A percentile compares a stretch with the other conserved stretches of the same genome.
These are phyloP conservation scores for Eilema sororculum DNA, from an alignment of 2,888 invertebrate genomes.

Conservation along the genomic window DNA sequence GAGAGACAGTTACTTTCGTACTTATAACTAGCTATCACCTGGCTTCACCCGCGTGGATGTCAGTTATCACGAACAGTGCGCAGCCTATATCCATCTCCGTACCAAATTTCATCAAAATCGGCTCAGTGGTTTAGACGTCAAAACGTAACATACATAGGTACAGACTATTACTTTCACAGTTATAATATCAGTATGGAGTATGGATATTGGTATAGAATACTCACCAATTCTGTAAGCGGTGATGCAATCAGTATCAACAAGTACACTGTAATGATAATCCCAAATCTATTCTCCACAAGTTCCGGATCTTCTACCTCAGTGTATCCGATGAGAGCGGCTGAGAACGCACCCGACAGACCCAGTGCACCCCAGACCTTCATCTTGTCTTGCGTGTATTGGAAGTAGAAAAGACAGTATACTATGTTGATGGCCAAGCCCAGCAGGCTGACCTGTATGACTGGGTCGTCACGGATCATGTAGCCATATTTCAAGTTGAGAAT, in stretches of 20 bases:
- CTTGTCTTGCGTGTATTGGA: constrained; percentile 88
- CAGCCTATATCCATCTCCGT: too few species aligned
- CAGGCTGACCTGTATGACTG: constrained; percentile 93
- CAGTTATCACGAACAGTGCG: too few species aligned
- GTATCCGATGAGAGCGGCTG: constrained; percentile 88
- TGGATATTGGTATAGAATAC: constrained; percentile 61
- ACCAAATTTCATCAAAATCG: too few species aligned
- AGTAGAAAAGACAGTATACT: constrained; percentile 89
- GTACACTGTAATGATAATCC: constrained; percentile 89
- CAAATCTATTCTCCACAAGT: constrained; percentile 90
- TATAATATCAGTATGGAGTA: too few species aligned
- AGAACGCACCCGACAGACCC: constrained; percentile 85
- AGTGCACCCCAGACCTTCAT: constrained; percentile 85
- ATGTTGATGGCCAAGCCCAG: constrained; percentile 91
- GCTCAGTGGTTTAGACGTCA: too few species aligned
- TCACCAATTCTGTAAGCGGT: constrained; percentile 90
- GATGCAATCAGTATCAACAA: constrained; percentile 90
- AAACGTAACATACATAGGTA: too few species aligned
- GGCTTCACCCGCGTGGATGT: too few species aligned
- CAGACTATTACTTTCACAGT: too few species aligned
- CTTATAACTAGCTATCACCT: too few species aligned
- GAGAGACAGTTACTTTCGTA: too few species aligned
- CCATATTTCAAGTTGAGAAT: constrained; percentile 92
- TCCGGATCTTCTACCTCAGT: constrained; percentile 89
- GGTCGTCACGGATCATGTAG: constrained; percentile 90